Evolutionary conservation across 2,888 invertebrate genomes (phyloP).

Genomic region (Ophion costatus): DNA sequence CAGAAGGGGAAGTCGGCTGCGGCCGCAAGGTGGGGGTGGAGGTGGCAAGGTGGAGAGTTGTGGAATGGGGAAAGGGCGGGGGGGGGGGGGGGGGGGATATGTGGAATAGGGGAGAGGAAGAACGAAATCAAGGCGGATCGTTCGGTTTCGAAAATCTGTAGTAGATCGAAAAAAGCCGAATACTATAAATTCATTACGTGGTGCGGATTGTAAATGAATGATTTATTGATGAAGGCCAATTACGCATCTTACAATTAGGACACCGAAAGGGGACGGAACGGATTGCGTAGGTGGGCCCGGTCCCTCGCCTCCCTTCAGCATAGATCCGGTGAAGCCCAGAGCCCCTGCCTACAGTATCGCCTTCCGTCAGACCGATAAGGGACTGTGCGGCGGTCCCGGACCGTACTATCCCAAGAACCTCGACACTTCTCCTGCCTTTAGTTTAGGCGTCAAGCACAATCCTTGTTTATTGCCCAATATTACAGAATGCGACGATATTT

Average conservation of each 20-base stretch:
- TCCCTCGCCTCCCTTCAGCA: constrained; percentile 57
- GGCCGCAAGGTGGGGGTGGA: no score
- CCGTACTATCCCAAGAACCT: constrained; percentile 84
- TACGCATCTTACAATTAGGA: constrained; percentile 47
- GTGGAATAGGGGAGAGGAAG: no score
- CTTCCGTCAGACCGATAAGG: constrained; percentile 79
- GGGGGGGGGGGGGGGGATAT: no score
- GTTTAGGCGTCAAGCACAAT: constrained; percentile 87
- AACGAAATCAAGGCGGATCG: no score
- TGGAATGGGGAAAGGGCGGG: no score
- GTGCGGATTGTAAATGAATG: not conserved
- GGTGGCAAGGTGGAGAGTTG: no score
- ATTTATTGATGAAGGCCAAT: not conserved
- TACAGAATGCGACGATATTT: constrained; percentile 75
- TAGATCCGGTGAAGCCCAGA: constrained; percentile 71
- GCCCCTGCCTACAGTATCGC: constrained; percentile 84
- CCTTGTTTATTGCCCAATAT: constrained; percentile 86
- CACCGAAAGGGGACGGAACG: constrained; percentile 1
- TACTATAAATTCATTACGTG: no score
- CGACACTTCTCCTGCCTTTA: constrained; percentile 85
- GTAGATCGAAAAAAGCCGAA: no score
- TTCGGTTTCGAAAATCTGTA: no score
- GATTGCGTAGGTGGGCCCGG: constrained; percentile 65
- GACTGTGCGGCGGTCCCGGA: constrained; percentile 84
- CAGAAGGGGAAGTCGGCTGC: no score